phyloP scores from a whole-genome alignment of 2,888 invertebrate species.

The Ennomos quercinarius region DNA sequence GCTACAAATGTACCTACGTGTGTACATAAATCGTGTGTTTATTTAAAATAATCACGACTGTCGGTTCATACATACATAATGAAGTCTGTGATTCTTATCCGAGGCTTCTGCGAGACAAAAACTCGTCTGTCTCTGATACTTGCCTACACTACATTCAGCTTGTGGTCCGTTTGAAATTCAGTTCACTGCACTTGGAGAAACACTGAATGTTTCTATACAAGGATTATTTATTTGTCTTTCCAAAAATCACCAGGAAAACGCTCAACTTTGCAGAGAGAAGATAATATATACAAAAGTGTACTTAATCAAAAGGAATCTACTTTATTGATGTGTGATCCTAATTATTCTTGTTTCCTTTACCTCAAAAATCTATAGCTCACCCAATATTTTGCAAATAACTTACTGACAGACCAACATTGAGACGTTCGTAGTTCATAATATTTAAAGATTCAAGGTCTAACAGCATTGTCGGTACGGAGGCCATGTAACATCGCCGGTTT shows the following conservation, averaged over 20 bases:
- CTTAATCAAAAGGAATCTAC: too few relatives aligned
- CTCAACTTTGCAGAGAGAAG: too few relatives aligned
- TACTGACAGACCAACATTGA: conserved; percentile 21
- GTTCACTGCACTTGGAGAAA: conserved; percentile 6
- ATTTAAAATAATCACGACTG: conserved; percentile 68
- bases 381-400: not conserved
- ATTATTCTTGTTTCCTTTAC: too few relatives aligned
- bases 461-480: conserved; percentile 44
- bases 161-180: conserved; percentile 15
- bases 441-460: conserved; percentile 46
- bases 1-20: conserved; percentile 25
- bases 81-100: conserved; percentile 66
- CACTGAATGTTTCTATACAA: not conserved
- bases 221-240: too few relatives aligned
- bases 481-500: conserved; percentile 42
- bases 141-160: conserved; percentile 46
- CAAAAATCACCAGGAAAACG: too few relatives aligned
- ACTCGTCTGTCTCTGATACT: conserved; percentile 62
- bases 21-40: conserved; percentile 51
- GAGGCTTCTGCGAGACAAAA: conserved; percentile 61
- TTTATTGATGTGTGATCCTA: too few relatives aligned
- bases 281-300: too few relatives aligned
- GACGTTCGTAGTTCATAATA: conserved; percentile 22
- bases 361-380: too few relatives aligned
- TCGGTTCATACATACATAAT: conserved; percentile 66